Base-by-base conservation (phyloP, 2,113 vertebrate genomes). In the Urocolius indicus region DNA sequence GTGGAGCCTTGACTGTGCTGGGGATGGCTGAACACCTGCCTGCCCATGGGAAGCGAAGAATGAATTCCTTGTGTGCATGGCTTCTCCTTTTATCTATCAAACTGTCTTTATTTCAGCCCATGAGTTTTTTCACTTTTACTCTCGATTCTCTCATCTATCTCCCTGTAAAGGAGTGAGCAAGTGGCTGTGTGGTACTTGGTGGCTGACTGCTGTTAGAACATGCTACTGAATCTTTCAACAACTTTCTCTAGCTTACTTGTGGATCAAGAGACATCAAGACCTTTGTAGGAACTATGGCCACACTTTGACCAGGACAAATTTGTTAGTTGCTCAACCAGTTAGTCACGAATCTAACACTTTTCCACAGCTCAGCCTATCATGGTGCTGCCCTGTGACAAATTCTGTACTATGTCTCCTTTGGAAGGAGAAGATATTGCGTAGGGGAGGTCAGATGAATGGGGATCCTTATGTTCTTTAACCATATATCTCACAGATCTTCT, bases 231-330 rank as follows among this genome's bases (percentile, higher is more conserved):
- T 34, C 10, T 52, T 86, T 67, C 32, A 77, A 41, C 22, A 73
- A 18, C 16, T 62, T 62, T 59, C 21, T 32, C 46, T 71, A 71
- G 24, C 14, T 80, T 92, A 41, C 67, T 88, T 46, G n/a, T 34
- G 26, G 15, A 38, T 17, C 27, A 34, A 73, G 41, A 77, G 27
- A 51, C 5, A 41, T 30, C 32, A 71, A 63, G 52, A 63, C 10
- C 23, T 54, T 54, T 26, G 6, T 7, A 88, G 68, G 32, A 29
- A 52, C 4, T 16, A 34, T 24, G 24, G 3, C 54, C 66, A 30
- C 0, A 0, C 1, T 30, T 82, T 75, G 45, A 16, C 54, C n/a
- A 65, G 36, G 30, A 46, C 27, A 46, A 2, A 5, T 6, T 4
- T 3, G 4, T 1, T 51, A 5, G 10, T 61, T 57, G 23, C 24